Evolutionary conservation across 2,113 vertebrate species (phyloP).

Genomic region (Sebastes fasciatus): DNA sequence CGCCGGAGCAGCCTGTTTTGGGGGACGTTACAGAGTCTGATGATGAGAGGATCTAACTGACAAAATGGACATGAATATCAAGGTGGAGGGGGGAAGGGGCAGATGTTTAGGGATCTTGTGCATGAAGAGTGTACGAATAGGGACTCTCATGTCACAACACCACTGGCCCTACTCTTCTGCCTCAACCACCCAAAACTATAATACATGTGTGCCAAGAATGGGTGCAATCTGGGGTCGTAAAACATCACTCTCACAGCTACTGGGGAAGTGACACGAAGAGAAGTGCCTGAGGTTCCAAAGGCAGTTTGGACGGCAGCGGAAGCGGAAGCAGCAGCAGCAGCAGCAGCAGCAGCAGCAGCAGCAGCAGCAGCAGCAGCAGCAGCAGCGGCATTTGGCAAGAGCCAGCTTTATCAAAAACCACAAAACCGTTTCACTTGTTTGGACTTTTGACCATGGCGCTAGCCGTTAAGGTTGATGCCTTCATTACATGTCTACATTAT

Average conservation of each 20-base stretch:
- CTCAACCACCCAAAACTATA: slow-evolving; percentile 30
- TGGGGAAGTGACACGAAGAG: slow-evolving; percentile 48
- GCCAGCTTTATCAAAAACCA: slow-evolving; percentile 19
- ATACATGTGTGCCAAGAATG: slow-evolving; percentile 74
- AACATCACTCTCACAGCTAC: slow-evolving; percentile 28
- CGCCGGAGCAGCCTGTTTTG: not conserved
- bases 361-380: not conserved
- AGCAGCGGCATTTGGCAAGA: slow-evolving; percentile 16
- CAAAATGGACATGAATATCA: not conserved
- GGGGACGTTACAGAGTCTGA: slow-evolving; percentile 2
- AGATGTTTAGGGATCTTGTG: slow-evolving; percentile 18
- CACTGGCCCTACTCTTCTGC: slow-evolving; percentile 36
- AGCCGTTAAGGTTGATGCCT: slow-evolving; percentile 59
- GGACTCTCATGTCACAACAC: slow-evolving; percentile 42
- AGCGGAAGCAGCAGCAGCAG: not conserved
- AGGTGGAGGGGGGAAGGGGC: not conserved
- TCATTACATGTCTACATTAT: slow-evolving; percentile 50
- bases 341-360: not conserved
- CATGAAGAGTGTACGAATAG: slow-evolving; percentile 38
- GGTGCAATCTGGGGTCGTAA: slow-evolving; percentile 28
- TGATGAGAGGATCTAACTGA: slow-evolving; percentile 37
- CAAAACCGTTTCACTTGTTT: slow-evolving; percentile 12
- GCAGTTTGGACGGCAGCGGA: slow-evolving; percentile 35
- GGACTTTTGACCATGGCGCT: slow-evolving; percentile 42
- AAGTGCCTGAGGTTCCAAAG: slow-evolving; percentile 80